These are phyloP conservation scores for Caenorhabditis auriculariae DNA, from an alignment of 2,888 invertebrate genomes.

Conservation along the genomic window DNA sequence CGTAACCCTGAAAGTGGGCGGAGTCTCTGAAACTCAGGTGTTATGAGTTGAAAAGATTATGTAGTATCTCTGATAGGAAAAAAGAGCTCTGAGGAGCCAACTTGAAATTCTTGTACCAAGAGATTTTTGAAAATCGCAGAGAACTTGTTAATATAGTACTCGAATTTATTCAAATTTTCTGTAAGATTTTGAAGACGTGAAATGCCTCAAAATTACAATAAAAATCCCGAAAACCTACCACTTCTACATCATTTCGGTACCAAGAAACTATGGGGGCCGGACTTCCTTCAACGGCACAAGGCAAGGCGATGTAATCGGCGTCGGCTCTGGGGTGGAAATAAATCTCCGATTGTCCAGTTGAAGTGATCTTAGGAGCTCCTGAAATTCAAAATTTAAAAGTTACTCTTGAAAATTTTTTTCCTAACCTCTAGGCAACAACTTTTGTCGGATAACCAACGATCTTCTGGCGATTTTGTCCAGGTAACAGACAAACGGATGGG, in stretches of 20 bases:
- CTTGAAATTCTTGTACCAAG: too few relatives aligned
- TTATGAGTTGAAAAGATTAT: too few relatives aligned
- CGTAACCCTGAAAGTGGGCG: too few relatives aligned
- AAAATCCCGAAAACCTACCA: slow-evolving; percentile 16
- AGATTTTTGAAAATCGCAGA: too few relatives aligned
- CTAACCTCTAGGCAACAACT: slow-evolving; percentile 32
- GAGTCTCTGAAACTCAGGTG: too few relatives aligned
- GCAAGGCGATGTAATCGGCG: slow-evolving; percentile 36
- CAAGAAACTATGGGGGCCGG: slow-evolving; percentile 36
- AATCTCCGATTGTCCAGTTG: slow-evolving; percentile 28
- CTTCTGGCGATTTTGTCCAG: slow-evolving; percentile 34
- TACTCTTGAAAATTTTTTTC: neutral
- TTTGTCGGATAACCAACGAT: slow-evolving; percentile 41
- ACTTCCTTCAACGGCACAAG: slow-evolving; percentile 32
- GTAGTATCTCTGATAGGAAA: too few relatives aligned
- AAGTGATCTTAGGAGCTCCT: slow-evolving; percentile 32
- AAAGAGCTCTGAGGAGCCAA: too few relatives aligned
- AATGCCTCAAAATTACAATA: neutral
- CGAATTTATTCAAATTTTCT: neutral
- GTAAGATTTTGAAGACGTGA: neutral
- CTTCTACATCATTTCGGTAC: slow-evolving; percentile 41
- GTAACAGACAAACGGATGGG: slow-evolving; percentile 46
- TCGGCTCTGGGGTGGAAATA: slow-evolving; percentile 36
- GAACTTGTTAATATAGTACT: too few relatives aligned
- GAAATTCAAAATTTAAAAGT: neutral